Conservation (phyloP, 2,113 vertebrate genomes). For the Syrrhaptes paradoxus region DNA sequence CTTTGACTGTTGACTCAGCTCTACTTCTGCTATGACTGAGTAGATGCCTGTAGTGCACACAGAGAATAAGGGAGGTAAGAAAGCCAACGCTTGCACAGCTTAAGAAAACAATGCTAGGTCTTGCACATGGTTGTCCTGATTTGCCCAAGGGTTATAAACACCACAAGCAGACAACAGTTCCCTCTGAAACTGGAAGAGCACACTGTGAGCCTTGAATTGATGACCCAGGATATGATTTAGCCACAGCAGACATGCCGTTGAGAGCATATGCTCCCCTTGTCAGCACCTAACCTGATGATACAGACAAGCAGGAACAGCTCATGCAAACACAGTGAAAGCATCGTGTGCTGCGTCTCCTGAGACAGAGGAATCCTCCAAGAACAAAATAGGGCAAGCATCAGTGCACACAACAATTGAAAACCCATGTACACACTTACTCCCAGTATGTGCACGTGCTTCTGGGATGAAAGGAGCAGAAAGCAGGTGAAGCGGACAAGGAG, state of each 20-base stretch:
- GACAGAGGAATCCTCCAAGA: not conserved
- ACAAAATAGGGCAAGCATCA: not conserved
- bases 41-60: not conserved
- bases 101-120: not conserved
- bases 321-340: not conserved
- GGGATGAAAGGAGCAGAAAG: not conserved
- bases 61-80: not conserved
- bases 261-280: slow-evolving; percentile 35
- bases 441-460: not conserved
- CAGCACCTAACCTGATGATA: slow-evolving; percentile 1
- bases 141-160: slow-evolving; percentile 12
- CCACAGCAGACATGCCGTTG: slow-evolving; percentile 12
- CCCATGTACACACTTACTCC: not conserved
- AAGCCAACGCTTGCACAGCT: not conserved
- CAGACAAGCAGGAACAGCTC: slow-evolving; percentile 22
- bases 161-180: not conserved
- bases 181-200: not conserved
- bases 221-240: slow-evolving; percentile 25
- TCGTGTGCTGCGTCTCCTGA: not conserved
- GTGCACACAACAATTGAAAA: not conserved
- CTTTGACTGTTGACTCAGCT: not conserved
- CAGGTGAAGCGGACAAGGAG: not conserved
- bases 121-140: not conserved
- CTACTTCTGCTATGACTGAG: not conserved
- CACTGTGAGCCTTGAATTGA: not conserved